Evolutionary conservation across 2,888 invertebrate species (phyloP).

Genomic region (Poecilobothrus nobilitatus): DNA sequence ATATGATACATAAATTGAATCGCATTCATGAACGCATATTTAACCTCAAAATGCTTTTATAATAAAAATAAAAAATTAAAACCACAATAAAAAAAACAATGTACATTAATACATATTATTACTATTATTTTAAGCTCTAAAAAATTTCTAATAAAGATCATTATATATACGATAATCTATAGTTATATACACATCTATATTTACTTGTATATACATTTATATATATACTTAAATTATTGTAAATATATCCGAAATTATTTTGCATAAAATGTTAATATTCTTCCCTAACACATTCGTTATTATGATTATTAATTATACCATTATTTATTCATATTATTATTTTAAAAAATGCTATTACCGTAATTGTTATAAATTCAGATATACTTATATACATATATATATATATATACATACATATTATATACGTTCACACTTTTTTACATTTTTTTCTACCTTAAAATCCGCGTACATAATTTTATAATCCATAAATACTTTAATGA

Average conservation of each 20-base stretch:
- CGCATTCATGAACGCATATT: constrained; percentile 2
- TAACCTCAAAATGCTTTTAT: no score
- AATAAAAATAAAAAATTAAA: no score
- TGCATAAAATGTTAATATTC: not conserved
- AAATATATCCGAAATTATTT: not conserved
- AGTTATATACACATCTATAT: not conserved
- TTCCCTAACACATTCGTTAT: not conserved
- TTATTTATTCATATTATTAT: not conserved
- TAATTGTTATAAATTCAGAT: not conserved
- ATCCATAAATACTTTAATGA: not conserved
- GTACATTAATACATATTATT: no score
- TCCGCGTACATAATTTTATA: not conserved
- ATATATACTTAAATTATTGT: no score
- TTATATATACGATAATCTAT: not conserved
- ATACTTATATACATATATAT: not conserved
- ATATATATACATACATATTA: not conserved
- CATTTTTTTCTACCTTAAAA: no score
- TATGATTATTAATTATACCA: no score
- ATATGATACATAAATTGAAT: not conserved
- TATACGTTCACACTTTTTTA: no score
- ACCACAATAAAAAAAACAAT: no score
- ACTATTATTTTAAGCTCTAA: not conserved
- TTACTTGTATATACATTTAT: not conserved
- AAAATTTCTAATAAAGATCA: constrained; percentile 4
- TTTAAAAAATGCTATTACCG: not conserved